phyloP scores from a whole-genome alignment of 2,113 vertebrate species.

The Halichoerus grypus region DNA sequence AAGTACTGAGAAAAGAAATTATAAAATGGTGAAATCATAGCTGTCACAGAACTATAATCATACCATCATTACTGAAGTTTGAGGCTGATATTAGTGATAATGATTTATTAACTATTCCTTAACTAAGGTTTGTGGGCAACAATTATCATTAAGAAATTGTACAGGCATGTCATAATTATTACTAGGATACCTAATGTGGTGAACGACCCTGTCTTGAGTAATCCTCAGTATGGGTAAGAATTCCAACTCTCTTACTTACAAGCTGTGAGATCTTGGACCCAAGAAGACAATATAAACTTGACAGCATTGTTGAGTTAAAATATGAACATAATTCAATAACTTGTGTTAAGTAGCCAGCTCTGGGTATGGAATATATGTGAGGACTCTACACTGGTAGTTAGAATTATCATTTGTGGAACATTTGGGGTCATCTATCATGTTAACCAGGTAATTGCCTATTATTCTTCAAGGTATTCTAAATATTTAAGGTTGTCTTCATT shows the following conservation, averaged over 20 bases:
- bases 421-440: accelerated
- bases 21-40: accelerated
- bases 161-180: not conserved
- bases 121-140: not conserved
- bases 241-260: not conserved
- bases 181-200: accelerated
- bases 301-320: not conserved
- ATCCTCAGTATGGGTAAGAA: not conserved
- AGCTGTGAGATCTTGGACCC: not conserved
- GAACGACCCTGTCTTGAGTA: not conserved
- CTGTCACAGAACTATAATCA: accelerated
- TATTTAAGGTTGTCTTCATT: not conserved
- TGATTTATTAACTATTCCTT: not conserved
- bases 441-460: not conserved
- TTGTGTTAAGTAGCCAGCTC: not conserved
- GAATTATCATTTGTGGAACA: not conserved
- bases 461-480: not conserved
- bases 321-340: not conserved
- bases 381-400: not conserved
- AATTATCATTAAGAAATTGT: not conserved
- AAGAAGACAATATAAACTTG: not conserved
- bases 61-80: not conserved
- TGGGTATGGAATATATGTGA: not conserved
- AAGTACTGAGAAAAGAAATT: not conserved
- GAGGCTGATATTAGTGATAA: not conserved